Evolutionary conservation across 2,888 invertebrate species (phyloP).

Genomic region (Pheosia gnoma): DNA sequence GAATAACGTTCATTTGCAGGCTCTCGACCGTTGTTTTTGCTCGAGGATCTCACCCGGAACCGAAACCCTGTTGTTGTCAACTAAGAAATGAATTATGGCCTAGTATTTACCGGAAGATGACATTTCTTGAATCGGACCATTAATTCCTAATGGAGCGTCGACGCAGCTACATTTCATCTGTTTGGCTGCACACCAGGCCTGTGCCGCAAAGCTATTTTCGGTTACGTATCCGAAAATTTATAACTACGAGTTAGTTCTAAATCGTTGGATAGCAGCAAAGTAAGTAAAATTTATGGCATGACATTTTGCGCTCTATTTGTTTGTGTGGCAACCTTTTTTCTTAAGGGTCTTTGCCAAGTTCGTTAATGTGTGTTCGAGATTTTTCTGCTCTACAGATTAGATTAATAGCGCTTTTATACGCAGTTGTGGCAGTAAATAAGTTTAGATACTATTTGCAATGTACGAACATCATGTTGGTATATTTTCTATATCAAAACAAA

Average conservation of each 20-base stretch:
- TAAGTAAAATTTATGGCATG: conserved; percentile 76
- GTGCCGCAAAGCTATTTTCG: conserved; percentile 77
- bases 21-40: conserved; percentile 54
- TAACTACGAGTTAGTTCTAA: conserved; percentile 79
- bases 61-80: conserved; percentile 45
- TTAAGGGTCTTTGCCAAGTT: conserved; percentile 37
- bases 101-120: conserved; percentile 79
- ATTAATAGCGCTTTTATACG: conserved; percentile 14
- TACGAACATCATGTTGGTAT: background rate
- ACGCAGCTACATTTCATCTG: conserved; percentile 79
- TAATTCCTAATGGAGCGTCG: conserved; percentile 81
- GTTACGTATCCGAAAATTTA: conserved; percentile 77
- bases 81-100: conserved; percentile 67
- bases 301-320: conserved; percentile 68
- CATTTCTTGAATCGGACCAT: conserved; percentile 81
- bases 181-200: conserved; percentile 77
- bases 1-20: conserved; percentile 67
- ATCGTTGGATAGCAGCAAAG: conserved; percentile 74
- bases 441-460: no score
- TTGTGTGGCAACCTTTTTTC: conserved; percentile 43
- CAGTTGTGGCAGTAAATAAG: background rate
- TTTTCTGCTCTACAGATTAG: conserved; percentile 11
- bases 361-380: conserved; percentile 19
- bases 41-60: conserved; percentile 30
- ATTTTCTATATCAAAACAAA: conserved; percentile 5